Evolutionary conservation across 53 echinoderm and acorn worm genomes (phyloP).

Genomic region (Astropecten irregularis): DNA sequence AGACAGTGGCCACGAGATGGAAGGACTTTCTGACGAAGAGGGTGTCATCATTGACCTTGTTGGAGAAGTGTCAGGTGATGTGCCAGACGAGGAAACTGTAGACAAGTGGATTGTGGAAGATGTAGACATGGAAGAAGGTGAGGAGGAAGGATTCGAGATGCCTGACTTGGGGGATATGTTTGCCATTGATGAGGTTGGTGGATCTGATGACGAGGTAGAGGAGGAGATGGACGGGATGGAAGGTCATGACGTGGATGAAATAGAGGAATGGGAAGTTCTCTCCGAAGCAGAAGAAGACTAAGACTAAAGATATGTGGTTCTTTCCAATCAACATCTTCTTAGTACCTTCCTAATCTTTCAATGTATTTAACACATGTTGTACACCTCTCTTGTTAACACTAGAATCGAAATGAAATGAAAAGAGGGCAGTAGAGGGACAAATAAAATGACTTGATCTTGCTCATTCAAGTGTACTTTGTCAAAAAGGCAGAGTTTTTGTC

Average conservation of each 20-base stretch:
- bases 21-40: not conserved
- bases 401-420: too few species aligned
- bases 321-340: too few species aligned
- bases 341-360: too few species aligned
- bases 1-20: conserved; percentile 40
- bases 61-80: conserved; percentile 1
- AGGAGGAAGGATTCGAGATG: conserved; percentile 1
- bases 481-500: too few species aligned
- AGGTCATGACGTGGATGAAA: conserved; percentile 15
- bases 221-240: not conserved
- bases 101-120: conserved; percentile 24
- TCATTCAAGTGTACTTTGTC: too few species aligned
- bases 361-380: too few species aligned
- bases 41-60: not conserved
- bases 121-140: conserved; percentile 1
- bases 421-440: too few species aligned
- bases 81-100: not conserved
- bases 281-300: conserved; percentile 41
- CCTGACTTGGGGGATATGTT: conserved; percentile 30
- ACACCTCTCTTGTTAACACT: too few species aligned
- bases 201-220: conserved; percentile 16
- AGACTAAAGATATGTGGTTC: too few species aligned
- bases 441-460: too few species aligned
- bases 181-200: conserved; percentile 46
- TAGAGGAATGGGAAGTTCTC: conserved; percentile 40